Evolutionary conservation across 2,113 vertebrate genomes (phyloP).

Genomic region (Naja naja): DNA sequence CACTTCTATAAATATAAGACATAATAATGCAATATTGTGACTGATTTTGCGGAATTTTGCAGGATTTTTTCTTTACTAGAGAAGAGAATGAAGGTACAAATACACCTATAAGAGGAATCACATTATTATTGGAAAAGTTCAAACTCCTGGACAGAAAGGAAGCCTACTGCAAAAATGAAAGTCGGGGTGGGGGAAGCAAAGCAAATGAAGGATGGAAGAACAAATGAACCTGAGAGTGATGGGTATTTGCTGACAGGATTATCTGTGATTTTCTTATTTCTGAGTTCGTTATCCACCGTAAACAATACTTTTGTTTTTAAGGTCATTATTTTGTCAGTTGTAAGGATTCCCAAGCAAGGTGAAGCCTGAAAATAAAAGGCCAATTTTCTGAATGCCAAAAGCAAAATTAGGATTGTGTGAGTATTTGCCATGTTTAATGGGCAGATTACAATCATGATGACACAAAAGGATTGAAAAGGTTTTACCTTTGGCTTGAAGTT

Average conservation of each 20-base stretch:
- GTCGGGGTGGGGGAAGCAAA: conserved; percentile 33
- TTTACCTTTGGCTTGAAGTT: conserved; percentile 30
- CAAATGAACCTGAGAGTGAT: conserved; percentile 55
- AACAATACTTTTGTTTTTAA: conserved; percentile 54
- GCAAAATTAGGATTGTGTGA: conserved; percentile 56
- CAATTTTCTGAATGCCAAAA: conserved; percentile 55
- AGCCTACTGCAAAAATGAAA: conserved; percentile 6
- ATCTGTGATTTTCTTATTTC: conserved; percentile 51
- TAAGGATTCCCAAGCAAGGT: conserved; percentile 50
- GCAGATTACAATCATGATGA: conserved; percentile 51
- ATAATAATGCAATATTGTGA: not conserved
- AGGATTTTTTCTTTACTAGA: not conserved
- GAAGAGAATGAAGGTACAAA: not conserved
- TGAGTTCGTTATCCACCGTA: conserved; percentile 44
- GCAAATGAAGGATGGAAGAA: conserved; percentile 57
- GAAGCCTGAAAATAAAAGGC: conserved; percentile 59
- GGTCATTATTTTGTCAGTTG: conserved; percentile 62
- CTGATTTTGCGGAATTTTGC: not conserved
- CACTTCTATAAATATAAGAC: not conserved
- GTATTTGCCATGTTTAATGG: conserved; percentile 61
- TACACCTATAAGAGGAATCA: not conserved
- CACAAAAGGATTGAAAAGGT: conserved; percentile 52
- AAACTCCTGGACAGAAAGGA: not conserved
- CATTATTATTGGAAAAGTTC: conserved; percentile 5
- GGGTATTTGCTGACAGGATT: conserved; percentile 68